Conservation (phyloP, 2,888 invertebrate genomes). For the Heliconius sara region DNA sequence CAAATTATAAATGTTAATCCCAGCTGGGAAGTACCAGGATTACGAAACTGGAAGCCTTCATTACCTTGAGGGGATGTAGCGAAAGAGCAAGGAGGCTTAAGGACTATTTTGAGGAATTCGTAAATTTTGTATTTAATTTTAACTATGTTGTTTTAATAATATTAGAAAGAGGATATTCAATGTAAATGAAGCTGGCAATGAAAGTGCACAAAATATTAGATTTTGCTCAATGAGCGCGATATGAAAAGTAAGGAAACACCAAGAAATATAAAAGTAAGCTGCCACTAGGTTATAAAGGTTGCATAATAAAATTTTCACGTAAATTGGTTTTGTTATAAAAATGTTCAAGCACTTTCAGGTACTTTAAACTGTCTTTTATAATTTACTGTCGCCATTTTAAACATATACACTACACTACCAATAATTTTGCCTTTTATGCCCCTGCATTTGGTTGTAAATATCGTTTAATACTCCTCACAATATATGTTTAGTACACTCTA, state of each 20-base stretch:
- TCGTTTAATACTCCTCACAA: constrained; percentile 16
- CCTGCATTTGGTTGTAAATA: constrained; percentile 21
- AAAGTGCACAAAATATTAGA: too few relatives aligned
- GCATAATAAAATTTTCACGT: too few relatives aligned
- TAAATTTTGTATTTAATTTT: not conserved
- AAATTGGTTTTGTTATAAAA: not conserved
- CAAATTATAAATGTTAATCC: too few relatives aligned
- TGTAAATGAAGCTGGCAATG: too few relatives aligned
- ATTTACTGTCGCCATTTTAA: constrained; percentile 10
- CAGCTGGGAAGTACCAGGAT: not conserved
- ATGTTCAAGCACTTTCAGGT: not conserved
- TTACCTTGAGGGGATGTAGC: not conserved
- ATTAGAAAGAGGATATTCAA: not conserved
- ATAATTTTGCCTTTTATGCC: constrained; percentile 14
- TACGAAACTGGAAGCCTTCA: not conserved
- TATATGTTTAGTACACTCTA: constrained; percentile 22
- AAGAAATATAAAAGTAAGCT: too few relatives aligned
- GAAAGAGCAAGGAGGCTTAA: too few relatives aligned
- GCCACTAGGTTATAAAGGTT: too few relatives aligned
- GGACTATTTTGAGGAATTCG: not conserved
- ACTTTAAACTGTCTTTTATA: not conserved
- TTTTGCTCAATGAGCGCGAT: too few relatives aligned
- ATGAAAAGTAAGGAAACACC: too few relatives aligned
- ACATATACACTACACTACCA: constrained; percentile 10
- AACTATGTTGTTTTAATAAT: not conserved